Conservation (phyloP, 1,140 invertebrate species). For the Chelonus insularis region DNA sequence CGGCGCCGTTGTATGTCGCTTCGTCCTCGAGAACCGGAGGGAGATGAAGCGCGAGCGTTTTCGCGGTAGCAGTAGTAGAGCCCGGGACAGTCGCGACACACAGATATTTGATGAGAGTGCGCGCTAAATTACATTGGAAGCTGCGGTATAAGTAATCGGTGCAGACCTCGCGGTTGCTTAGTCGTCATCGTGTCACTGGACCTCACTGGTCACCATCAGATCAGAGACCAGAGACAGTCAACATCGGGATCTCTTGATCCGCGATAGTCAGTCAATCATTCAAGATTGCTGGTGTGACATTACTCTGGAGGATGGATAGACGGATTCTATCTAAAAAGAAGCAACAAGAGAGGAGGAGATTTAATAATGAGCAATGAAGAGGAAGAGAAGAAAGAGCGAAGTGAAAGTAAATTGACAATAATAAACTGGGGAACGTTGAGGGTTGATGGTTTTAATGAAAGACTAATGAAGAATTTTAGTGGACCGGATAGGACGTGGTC, state of each 20-base stretch:
- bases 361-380: neutral
- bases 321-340: neutral
- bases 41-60: slow-evolving; percentile 37
- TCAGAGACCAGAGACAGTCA: too few relatives aligned
- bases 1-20: slow-evolving; percentile 52
- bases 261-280: too few relatives aligned
- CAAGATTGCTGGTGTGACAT: neutral
- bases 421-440: neutral
- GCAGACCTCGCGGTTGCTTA: slow-evolving; percentile 5
- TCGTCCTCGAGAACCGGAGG: slow-evolving; percentile 37
- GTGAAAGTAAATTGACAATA: neutral
- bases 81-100: slow-evolving; percentile 42
- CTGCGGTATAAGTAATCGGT: slow-evolving; percentile 22
- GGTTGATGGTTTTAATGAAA: neutral
- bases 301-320: neutral
- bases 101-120: neutral
- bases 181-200: slow-evolving; percentile 9
- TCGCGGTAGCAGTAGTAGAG: slow-evolving; percentile 49
- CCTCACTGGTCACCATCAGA: slow-evolving; percentile 2
- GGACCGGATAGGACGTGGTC: neutral
- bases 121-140: neutral
- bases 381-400: neutral
- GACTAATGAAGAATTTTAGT: neutral
- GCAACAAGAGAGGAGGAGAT: neutral
- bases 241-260: too few relatives aligned